A percentile compares a stretch with the other conserved stretches of the same genome.
phyloP scores from a whole-genome alignment of 2,113 vertebrate genomes.

The Collichthys lucidus region DNA sequence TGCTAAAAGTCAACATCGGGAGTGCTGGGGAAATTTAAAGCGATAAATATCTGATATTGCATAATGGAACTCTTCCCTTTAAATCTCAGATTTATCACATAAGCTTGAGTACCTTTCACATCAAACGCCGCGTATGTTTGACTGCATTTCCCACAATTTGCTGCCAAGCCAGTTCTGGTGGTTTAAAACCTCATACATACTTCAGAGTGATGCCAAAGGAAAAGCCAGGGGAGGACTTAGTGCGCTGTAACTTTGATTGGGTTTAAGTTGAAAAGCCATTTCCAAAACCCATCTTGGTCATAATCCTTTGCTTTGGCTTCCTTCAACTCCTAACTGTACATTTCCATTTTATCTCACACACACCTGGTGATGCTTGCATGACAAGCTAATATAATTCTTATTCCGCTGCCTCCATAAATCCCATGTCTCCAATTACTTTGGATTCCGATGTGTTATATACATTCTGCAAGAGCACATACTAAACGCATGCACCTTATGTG shows the following conservation, averaged over 20 bases:
- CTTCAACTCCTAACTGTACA: constrained; percentile 23
- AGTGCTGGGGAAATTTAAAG: neutral
- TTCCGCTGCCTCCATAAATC: constrained; percentile 36
- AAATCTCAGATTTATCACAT: constrained; percentile 25
- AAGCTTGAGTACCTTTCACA: constrained; percentile 13
- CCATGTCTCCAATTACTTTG: constrained; percentile 37
- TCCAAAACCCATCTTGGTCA: constrained; percentile 38
- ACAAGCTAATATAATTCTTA: constrained; percentile 50
- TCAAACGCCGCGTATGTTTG: constrained; percentile 14
- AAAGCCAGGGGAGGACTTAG: constrained; percentile 41
- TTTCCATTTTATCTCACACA: constrained; percentile 55
- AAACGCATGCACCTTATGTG: constrained; percentile 40
- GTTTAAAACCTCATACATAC: constrained; percentile 47
- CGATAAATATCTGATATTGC: constrained; percentile 27
- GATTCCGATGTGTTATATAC: constrained; percentile 30
- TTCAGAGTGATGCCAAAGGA: constrained; percentile 29
- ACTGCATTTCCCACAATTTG: constrained; percentile 36
- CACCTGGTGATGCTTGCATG: constrained; percentile 44
- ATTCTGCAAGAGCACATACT: constrained; percentile 43
- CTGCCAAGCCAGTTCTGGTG: constrained; percentile 22
- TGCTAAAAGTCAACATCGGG: neutral
- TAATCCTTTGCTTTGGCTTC: constrained; percentile 58
- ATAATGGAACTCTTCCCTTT: neutral
- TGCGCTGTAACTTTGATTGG: constrained; percentile 53
- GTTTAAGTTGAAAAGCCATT: constrained; percentile 58